Base-by-base conservation (phyloP, 2,888 invertebrate species). In the Netelia fuscicornis region DNA sequence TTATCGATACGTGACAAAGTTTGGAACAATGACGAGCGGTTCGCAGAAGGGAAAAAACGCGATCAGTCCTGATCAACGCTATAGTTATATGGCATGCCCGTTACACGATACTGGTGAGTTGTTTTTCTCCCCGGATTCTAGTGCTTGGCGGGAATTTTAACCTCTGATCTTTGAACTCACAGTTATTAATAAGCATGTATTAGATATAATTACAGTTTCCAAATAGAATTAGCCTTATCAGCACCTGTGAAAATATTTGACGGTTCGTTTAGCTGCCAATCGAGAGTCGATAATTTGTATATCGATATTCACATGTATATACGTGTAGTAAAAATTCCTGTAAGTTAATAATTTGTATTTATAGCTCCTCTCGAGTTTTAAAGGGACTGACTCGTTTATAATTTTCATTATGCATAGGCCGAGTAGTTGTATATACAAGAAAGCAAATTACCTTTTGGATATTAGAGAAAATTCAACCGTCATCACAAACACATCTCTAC, bases 31-130 rank as follows among this genome's bases (percentile, higher is more conserved):
- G 93, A 90, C 91, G 71, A 91, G 90, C 88, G 91, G 91, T 30
- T 77, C 85, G 72, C 91, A 91, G 77, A 91, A 90, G 79, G 91
- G 89, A 84, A 91, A 89, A 82, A 90, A 89, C 80, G 89, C 89
- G 68, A 89, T 90, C 13, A 89, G 91, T 70, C 89, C 91, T 2
- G 89, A 90, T 72, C 91, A 92, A 76, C 88, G 90, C 1, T 93
- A 92, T 85, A 89, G 89, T 25, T 93, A 93, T 81, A 91, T 91
- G 89, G 93, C 93, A 2, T 93, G 93, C 76, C 93, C 93, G 20
- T 79, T 92, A 2, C 90, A 92, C 82, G 92, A 92, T 56, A 88
- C 89, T 25, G 90, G 92, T 92, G 77, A 92, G 92, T 88, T 30
- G 11, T 17, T 11, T 2, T 67, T 74, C 11, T 62, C 17, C 10